Evolutionary conservation across 2,113 vertebrate genomes (phyloP).

Genomic region (Oenanthe melanoleuca): DNA sequence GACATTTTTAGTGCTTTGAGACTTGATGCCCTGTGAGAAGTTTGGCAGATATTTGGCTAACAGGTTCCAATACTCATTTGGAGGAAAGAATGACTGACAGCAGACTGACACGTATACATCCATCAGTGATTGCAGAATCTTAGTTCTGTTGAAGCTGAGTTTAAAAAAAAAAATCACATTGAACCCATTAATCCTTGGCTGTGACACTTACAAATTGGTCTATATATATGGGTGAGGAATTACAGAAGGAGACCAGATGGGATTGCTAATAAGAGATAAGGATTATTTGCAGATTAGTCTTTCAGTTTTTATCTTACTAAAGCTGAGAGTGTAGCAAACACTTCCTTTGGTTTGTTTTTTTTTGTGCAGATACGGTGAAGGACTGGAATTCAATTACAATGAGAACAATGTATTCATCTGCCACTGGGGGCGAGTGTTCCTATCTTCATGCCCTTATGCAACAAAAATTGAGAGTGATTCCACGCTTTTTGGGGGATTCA

Average conservation of each 20-base stretch:
- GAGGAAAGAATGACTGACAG: neutral
- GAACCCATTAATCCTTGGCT: neutral
- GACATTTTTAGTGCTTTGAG: neutral
- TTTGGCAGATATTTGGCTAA: neutral
- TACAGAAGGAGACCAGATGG: neutral
- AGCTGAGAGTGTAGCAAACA: neutral
- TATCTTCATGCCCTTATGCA: neutral
- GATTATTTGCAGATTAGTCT: neutral
- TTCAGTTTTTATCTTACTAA: neutral
- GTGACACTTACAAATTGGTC: neutral
- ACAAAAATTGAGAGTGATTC: neutral
- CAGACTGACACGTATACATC: neutral
- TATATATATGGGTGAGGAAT: neutral
- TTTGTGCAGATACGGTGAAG: slow-evolving; percentile 59
- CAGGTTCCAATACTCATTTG: neutral
- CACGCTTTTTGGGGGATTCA: neutral
- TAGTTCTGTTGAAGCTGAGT: neutral
- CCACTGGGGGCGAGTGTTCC: slow-evolving; percentile 71
- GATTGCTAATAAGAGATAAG: neutral
- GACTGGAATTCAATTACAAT: slow-evolving; percentile 73
- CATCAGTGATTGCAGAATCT: neutral
- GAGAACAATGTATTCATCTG: slow-evolving; percentile 74
- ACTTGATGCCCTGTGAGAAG: neutral
- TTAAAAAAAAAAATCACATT: neutral
- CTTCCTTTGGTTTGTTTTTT: neutral